Percentiles rank a stretch among this genome's conserved stretches.
Conservation (phyloP, 2,113 vertebrate genomes). For the Nymphicus hollandicus region DNA sequence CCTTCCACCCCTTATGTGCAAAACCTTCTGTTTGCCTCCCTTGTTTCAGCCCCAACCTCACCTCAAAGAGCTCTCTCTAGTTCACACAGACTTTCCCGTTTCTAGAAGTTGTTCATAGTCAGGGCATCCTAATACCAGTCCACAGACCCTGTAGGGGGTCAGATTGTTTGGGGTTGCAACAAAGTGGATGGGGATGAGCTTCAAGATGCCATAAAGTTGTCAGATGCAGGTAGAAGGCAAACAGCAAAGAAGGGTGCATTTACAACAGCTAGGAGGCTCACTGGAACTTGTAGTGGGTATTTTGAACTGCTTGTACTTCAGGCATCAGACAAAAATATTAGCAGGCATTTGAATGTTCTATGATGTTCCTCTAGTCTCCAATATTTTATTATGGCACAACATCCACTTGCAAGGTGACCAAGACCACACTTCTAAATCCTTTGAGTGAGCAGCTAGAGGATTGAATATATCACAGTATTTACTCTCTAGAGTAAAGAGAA, state of each 20-base stretch:
- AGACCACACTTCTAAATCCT: background rate
- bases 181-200: background rate
- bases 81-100: fast-evolving
- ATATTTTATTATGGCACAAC: background rate
- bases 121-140: background rate
- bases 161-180: background rate
- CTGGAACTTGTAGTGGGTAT: background rate
- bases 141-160: background rate
- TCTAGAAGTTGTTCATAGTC: background rate
- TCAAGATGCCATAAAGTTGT: background rate
- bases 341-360: background rate
- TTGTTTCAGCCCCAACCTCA: background rate
- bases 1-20: background rate
- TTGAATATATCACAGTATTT: background rate
- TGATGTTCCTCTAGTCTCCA: background rate
- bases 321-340: background rate
- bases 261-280: background rate
- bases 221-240: background rate
- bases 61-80: background rate
- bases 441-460: background rate
- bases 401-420: background rate
- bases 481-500: background rate
- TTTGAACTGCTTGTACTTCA: background rate
- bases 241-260: background rate
- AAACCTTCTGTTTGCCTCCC: background rate